Evolutionary conservation across 2,888 invertebrate species (phyloP).

Genomic region (Dyspetes luteomarginatus): DNA sequence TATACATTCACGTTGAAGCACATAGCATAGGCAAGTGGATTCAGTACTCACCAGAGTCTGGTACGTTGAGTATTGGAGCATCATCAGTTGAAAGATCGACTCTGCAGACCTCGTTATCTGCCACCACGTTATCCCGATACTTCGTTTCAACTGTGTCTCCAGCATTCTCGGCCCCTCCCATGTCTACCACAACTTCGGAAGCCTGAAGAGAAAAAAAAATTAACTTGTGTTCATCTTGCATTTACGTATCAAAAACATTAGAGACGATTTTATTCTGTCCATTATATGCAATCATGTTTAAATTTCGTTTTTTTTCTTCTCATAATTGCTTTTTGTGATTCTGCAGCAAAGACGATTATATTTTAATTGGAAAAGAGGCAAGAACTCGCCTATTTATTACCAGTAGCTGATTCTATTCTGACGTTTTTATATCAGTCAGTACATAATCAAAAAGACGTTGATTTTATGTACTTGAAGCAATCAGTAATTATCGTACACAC

Average conservation of each 20-base stretch:
- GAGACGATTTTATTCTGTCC: too few relatives aligned
- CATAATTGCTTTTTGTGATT: too few relatives aligned
- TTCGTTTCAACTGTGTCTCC: conserved; percentile 20
- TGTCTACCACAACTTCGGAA: conserved; percentile 60
- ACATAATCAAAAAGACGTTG: not conserved
- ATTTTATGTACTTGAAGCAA: not conserved
- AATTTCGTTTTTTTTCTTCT: too few relatives aligned
- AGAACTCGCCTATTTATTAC: not conserved
- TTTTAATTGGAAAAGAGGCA: not conserved
- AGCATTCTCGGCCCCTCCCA: conserved; percentile 31
- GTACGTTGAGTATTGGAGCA: conserved; percentile 33
- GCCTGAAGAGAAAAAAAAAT: too few relatives aligned
- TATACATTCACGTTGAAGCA: too few relatives aligned
- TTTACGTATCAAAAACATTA: too few relatives aligned
- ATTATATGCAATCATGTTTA: too few relatives aligned
- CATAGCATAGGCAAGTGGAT: too few relatives aligned
- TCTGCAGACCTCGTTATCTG: conserved; percentile 49
- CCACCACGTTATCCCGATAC: conserved; percentile 6
- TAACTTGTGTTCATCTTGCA: too few relatives aligned
- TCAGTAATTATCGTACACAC: not conserved
- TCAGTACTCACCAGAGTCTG: conserved; percentile 53
- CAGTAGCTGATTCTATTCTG: not conserved
- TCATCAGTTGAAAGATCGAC: conserved; percentile 45
- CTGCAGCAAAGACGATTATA: too few relatives aligned
- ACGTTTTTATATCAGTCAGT: not conserved